A percentile compares a stretch with the other conserved stretches of the same genome.
These are phyloP conservation scores for Carpatolechia fugitivella DNA, from an alignment of 2,888 invertebrate genomes.

Conservation along the genomic window DNA sequence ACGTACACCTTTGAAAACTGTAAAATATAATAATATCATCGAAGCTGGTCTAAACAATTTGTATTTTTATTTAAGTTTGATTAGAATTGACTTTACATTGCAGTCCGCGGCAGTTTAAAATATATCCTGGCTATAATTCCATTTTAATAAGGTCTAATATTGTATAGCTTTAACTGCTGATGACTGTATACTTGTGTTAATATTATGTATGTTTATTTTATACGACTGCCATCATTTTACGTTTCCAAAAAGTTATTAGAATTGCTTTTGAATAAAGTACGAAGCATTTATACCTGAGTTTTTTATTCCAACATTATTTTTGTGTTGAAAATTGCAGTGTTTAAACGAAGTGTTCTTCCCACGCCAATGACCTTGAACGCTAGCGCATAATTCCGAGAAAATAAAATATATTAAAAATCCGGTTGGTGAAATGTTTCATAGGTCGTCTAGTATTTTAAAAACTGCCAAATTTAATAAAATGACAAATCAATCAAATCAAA, in stretches of 20 bases:
- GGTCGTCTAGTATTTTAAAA: no score
- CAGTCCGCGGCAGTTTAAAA: not conserved
- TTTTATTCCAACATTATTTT: not conserved
- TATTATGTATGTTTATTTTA: no score
- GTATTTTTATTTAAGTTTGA: not conserved
- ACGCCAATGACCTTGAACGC: no score
- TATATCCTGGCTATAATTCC: not conserved
- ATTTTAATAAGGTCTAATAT: not conserved
- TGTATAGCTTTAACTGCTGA: not conserved
- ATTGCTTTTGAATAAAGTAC: constrained; percentile 3
- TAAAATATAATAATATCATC: no score
- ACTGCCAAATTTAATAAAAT: no score
- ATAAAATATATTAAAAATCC: no score
- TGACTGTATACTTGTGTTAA: constrained; percentile 2
- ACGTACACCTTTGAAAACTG: not conserved
- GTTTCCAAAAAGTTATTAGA: constrained; percentile 8
- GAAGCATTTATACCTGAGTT: constrained; percentile 5
- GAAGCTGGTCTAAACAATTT: not conserved
- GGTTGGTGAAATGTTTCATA: no score
- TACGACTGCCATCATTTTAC: constrained; percentile 7
- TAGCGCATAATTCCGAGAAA: no score
- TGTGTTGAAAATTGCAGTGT: no score
- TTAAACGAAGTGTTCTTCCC: no score
- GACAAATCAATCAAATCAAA: no score
- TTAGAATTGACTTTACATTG: not conserved